Percentiles rank a stretch among this genome's conserved stretches.
These are phyloP conservation scores for Lagorchestes hirsutus DNA, from an alignment of 2,797 vertebrate species.

Conservation along the genomic window DNA sequence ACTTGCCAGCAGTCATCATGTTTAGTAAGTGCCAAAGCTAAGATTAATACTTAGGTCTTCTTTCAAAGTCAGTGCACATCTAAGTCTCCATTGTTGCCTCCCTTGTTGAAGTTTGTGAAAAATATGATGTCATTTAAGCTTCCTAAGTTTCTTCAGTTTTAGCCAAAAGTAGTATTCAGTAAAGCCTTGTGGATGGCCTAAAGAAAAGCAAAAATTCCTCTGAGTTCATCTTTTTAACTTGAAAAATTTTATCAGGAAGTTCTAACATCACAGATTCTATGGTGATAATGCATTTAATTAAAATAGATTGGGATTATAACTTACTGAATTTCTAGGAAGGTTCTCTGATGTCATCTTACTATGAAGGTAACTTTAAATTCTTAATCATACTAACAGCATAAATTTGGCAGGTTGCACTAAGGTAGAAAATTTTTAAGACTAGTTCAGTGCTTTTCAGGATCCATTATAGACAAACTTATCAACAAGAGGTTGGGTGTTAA, in stretches of 20 bases:
- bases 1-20: background rate
- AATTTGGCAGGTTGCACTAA: background rate
- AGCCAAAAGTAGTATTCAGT: background rate
- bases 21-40: background rate
- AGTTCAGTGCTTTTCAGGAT: background rate
- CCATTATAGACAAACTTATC: background rate
- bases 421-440: background rate
- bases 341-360: background rate
- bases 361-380: background rate
- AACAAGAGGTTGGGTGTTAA: background rate
- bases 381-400: background rate
- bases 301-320: background rate
- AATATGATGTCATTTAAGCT: background rate
- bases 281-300: background rate
- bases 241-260: background rate
- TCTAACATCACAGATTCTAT: background rate
- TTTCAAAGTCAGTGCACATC: background rate
- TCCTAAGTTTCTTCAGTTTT: background rate
- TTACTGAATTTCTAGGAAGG: background rate
- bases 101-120: background rate
- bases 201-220: background rate
- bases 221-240: background rate
- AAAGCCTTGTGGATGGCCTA: background rate
- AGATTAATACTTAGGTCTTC: background rate
- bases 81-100: background rate